Evolutionary conservation across 1,140 invertebrate genomes (phyloP).

Genomic region (Cephus cinctus): DNA sequence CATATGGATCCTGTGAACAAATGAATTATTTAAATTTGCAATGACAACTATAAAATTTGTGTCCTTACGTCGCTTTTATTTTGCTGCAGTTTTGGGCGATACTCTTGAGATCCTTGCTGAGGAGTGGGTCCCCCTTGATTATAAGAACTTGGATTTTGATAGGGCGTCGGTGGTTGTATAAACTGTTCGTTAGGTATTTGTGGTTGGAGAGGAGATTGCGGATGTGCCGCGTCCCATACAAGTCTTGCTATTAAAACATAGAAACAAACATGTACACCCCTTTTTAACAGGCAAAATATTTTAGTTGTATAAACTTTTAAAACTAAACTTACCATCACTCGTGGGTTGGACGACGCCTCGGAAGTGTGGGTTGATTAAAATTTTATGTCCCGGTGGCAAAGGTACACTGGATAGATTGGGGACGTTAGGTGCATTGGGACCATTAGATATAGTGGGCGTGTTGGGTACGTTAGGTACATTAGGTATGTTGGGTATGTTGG

Average conservation of each 20-base stretch:
- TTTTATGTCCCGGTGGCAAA: conserved; percentile 50
- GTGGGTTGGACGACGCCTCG: conserved; percentile 43
- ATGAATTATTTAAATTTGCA: conserved; percentile 4
- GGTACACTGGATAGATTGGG: too few relatives aligned
- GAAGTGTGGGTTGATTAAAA: conserved; percentile 55
- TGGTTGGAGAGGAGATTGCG: conserved; percentile 24
- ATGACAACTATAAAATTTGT: too few relatives aligned
- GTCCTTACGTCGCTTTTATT: conserved; percentile 45
- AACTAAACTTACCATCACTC: conserved; percentile 33
- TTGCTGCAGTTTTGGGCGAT: conserved; percentile 38
- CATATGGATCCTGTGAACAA: conserved; percentile 46
- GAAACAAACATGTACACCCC: background rate
- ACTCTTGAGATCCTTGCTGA: conserved; percentile 22
- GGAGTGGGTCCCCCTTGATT: conserved; percentile 25
- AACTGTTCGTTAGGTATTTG: conserved; percentile 33
- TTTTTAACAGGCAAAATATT: background rate
- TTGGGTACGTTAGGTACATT: conserved; percentile 25
- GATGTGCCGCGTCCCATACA: conserved; percentile 37
- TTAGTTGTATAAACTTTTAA: background rate
- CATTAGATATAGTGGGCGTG: conserved; percentile 23
- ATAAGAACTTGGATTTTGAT: conserved; percentile 36
- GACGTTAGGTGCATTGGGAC: background rate
- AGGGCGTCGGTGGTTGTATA: conserved; percentile 23
- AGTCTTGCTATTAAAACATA: conserved; percentile 29
- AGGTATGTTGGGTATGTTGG: conserved; percentile 21